Evolutionary conservation across 1,140 invertebrate genomes (phyloP), one percentile per base, ranked within the genome.

Genomic region (Cydia strobilella): DNA sequence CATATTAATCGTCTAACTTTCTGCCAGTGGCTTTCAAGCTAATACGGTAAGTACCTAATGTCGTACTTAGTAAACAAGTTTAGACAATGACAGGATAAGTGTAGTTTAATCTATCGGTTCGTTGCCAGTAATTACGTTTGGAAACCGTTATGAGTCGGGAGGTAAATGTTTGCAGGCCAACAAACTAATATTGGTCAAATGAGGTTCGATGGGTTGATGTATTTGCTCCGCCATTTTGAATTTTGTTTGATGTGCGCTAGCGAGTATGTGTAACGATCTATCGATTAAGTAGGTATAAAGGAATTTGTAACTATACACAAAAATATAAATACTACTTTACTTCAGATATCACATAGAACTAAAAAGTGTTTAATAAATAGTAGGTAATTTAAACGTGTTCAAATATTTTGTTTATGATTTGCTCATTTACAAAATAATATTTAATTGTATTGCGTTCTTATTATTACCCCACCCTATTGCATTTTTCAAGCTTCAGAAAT

Each of bases 101-200:
- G 31, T 69, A 69, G 65, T 69, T 69, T 69, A 35, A 39, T 69
- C 65, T 69, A 69, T 69, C 27, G 31, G 63, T 65, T 35, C 35
- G 63, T 15, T n/a, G 65, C 31, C 31, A 7, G n/a, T 69, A 69
- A 69, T 69, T 35, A 39, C 31, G 27, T 69, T 69, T 42, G 65
- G 31, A 18, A 27, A 69, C 25, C 65, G 65, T 69, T 69, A 69
- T 69, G 65, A 69, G 31, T 18, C n/a, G 65, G 65, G 15, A 69
- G 7, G 65, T 35, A 35, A 35, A 69, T 69, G 65, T 69, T 69
- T 69, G 65, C 27, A 10, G 27, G 31, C 35, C 7, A 23, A 39
- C 27, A 35, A 39, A 69, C 27, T 69, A 35, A 18, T 35, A 39
- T 35, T 35, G 65, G n/a, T 69, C n/a, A 59, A 59, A 59, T 59